A percentile compares a stretch with the other conserved stretches of the same genome.
Conservation (phyloP, 2,888 invertebrate genomes). For the Catocala sponsa region DNA sequence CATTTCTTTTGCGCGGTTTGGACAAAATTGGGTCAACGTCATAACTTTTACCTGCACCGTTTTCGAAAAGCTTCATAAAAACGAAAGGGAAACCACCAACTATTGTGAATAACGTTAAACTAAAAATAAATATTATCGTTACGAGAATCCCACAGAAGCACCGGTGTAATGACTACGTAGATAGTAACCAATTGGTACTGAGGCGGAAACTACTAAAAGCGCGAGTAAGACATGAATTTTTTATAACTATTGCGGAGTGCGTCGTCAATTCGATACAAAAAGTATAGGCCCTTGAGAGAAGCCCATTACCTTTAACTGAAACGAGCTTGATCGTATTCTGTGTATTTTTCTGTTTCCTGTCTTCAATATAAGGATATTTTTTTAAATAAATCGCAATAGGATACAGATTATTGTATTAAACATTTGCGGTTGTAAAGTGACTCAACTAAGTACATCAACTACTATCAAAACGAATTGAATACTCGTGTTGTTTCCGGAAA, state of each 20-base stretch:
- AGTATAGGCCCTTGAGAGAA: slow-evolving; percentile 11
- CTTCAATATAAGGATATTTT: slow-evolving; percentile 13
- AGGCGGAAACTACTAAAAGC: slow-evolving; percentile 15
- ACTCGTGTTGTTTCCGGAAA: no score
- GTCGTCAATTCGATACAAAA: slow-evolving; percentile 26
- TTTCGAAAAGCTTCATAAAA: slow-evolving; percentile 5
- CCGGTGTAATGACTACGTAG: slow-evolving; percentile 10
- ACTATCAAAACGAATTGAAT: no score
- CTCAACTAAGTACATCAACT: no score
- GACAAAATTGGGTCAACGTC: slow-evolving; percentile 32
- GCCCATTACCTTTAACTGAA: slow-evolving; percentile 32
- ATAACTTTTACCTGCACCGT: slow-evolving; percentile 19
- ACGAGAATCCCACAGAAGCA: slow-evolving; percentile 4
- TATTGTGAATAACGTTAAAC: slow-evolving; percentile 4
- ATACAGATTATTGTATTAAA: no score
- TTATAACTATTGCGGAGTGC: slow-evolving; percentile 20
- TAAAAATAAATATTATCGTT: slow-evolving; percentile 24
- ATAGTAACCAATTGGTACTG: slow-evolving; percentile 16
- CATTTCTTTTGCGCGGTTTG: slow-evolving; percentile 37
- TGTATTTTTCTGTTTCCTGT: slow-evolving; percentile 18
- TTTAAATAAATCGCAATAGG: no score
- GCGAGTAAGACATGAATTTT: slow-evolving; percentile 19
- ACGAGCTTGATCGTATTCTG: slow-evolving; percentile 35
- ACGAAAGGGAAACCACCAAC: neutral
- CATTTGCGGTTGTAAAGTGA: no score